Base-by-base conservation (phyloP, 1,140 invertebrate genomes). In the Vollenhovia emeryi region DNA sequence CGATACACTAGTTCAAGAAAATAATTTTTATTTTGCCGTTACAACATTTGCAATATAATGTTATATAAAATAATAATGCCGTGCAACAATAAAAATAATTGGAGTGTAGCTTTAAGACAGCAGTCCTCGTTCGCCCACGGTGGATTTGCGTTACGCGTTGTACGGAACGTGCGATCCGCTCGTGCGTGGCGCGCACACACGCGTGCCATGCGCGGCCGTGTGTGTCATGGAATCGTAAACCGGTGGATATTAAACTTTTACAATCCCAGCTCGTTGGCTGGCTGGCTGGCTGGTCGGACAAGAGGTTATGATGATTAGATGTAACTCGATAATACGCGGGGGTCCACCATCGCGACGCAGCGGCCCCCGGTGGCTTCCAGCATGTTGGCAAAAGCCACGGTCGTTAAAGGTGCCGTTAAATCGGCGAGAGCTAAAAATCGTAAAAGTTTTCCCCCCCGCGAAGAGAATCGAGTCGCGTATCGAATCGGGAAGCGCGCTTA, bases 231-330 rank as follows among this genome's bases (percentile, higher is more conserved):
- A 92, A 92, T 94, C 94, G 93, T 95, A 95, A 95, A 95, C 91
- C 90, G 87, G 82, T 91, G 88, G 94, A 94, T 94, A 95, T 94
- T 94, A 95, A 94, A 95, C 90, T 95, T 95, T 95, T 94, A 94
- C 93, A 94, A 92, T 94, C 89, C 86, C 75, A 84, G 90, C 89
- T 90, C 87, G 87, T 89, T 85, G 87, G 80, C 59, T 84, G 85
- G 76, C 59, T 83, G 85, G 76, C 60, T 88, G 86, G 84, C 57
- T 89, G 89, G 88, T 91, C 89, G 91, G 90, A 92, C 91, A 93
- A 92, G 91, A 94, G 92, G 92, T 94, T 94, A 95, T 91, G 94
- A 94, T 95, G 94, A 95, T 95, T 95, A 95, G 94, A 94, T 94
- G 93, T 94, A 94, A 94, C 93, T 93, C 89, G 93, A 94, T 95